phyloP scores from a whole-genome alignment of 1,140 invertebrate genomes.

The Camponotus vicinus region DNA sequence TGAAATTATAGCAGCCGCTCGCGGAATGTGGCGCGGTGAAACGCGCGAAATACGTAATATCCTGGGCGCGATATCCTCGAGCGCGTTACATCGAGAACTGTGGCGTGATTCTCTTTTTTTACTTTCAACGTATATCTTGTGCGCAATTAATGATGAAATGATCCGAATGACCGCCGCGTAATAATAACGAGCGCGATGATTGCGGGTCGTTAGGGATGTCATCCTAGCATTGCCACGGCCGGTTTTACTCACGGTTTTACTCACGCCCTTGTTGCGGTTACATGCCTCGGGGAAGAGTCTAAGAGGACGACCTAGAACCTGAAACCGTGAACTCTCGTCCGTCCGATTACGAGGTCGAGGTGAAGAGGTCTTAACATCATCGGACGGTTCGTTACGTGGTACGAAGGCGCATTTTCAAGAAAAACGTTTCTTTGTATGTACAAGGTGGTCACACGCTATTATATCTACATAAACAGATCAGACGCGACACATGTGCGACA shows the following conservation, averaged over 20 bases:
- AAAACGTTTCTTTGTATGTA: constrained; percentile 5
- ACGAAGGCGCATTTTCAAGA: neutral
- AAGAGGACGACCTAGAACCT: constrained; percentile 72
- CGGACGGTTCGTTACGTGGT: constrained; percentile 38
- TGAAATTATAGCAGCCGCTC: constrained; percentile 62
- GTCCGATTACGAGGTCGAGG: constrained; percentile 68
- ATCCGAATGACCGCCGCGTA: neutral
- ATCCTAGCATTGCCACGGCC: constrained; percentile 27
- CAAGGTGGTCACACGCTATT: constrained; percentile 24
- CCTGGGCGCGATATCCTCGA: neutral
- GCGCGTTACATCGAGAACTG: neutral
- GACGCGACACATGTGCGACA: neutral
- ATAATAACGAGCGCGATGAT: constrained; percentile 64
- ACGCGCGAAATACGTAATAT: constrained; percentile 52
- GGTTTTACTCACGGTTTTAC: constrained; percentile 64
- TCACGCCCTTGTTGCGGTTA: constrained; percentile 63
- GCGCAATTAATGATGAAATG: constrained; percentile 55
- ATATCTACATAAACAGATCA: constrained; percentile 40
- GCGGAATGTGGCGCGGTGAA: neutral
- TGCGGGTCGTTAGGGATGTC: constrained; percentile 52
- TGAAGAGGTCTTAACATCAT: constrained; percentile 54
- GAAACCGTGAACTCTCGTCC: constrained; percentile 71
- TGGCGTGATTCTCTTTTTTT: neutral
- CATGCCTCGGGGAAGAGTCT: constrained; percentile 44
- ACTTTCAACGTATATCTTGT: neutral